Evolutionary conservation across 2,113 vertebrate species (phyloP).

Genomic region (Eonycteris spelaea): DNA sequence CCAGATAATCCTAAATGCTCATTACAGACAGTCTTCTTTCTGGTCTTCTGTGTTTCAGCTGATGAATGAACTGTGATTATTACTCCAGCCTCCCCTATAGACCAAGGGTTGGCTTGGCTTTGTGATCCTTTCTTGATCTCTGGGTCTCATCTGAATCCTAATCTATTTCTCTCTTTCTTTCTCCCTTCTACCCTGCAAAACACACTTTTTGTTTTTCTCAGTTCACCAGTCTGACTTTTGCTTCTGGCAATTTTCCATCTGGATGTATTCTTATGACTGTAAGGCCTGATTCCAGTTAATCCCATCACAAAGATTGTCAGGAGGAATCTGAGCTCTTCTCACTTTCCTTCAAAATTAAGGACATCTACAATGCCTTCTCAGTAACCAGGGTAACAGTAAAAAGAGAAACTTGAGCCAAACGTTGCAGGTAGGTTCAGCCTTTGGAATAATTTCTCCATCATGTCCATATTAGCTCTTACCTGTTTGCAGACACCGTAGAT

Average conservation of each 20-base stretch:
- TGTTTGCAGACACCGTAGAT: neutral
- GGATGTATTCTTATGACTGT: neutral
- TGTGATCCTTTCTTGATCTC: neutral
- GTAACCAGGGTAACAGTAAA: neutral
- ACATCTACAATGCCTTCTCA: neutral
- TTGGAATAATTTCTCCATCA: neutral
- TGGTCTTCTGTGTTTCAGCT: neutral
- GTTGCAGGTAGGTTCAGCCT: neutral
- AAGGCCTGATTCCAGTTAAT: neutral
- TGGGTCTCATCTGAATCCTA: neutral
- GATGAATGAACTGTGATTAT: neutral
- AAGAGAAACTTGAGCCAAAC: neutral
- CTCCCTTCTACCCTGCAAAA: too few relatives aligned
- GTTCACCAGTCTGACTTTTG: too few relatives aligned
- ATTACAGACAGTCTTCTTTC: neutral
- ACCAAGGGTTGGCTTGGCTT: neutral
- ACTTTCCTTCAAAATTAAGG: neutral
- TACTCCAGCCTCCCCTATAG: neutral
- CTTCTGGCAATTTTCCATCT: too few relatives aligned
- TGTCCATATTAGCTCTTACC: neutral
- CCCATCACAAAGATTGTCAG: neutral
- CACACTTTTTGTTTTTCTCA: too few relatives aligned
- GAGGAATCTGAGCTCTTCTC: neutral
- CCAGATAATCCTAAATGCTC: neutral
- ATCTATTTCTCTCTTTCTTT: neutral